Percentiles rank a stretch among this genome's conserved stretches.
Evolutionary conservation across 2,888 invertebrate genomes (phyloP).

Genomic region (Anorthoa munda): DNA sequence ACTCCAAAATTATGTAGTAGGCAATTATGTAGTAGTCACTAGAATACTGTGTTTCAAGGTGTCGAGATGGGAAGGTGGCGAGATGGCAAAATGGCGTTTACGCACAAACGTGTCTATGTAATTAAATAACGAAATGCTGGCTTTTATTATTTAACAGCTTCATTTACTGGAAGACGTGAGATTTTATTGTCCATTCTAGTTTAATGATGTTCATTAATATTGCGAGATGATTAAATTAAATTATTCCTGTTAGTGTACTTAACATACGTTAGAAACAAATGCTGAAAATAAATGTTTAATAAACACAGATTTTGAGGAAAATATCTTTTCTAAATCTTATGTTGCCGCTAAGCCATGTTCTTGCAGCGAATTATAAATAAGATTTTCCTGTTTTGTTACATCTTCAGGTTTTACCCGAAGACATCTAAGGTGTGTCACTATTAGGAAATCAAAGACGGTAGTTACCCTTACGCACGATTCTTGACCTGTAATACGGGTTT

Average conservation of each 20-base stretch:
- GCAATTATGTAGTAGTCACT: too few relatives aligned
- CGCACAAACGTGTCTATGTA: background rate
- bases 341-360: background rate
- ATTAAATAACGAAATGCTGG: background rate
- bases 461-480: background rate
- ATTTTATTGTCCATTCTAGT: slow-evolving; percentile 4
- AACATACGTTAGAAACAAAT: background rate
- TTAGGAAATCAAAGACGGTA: background rate
- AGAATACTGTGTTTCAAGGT: too few relatives aligned
- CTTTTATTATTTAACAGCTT: slow-evolving; percentile 7
- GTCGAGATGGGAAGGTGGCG: too few relatives aligned
- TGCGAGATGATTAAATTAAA: background rate
- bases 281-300: background rate
- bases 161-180: slow-evolving; percentile 8
- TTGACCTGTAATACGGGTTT: too few relatives aligned
- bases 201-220: slow-evolving; percentile 5
- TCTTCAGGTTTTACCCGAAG: slow-evolving; percentile 20
- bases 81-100: background rate
- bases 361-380: background rate
- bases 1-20: too few relatives aligned
- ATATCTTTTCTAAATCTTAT: background rate
- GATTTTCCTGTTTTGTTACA: slow-evolving; percentile 28
- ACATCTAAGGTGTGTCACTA: background rate
- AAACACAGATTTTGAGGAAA: background rate
- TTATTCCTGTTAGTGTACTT: background rate